Percentiles rank a stretch among this genome's conserved stretches.
These are phyloP conservation scores for Pipistrellus pipistrellus DNA, from an alignment of 2,797 vertebrate species.

Conservation along the genomic window DNA sequence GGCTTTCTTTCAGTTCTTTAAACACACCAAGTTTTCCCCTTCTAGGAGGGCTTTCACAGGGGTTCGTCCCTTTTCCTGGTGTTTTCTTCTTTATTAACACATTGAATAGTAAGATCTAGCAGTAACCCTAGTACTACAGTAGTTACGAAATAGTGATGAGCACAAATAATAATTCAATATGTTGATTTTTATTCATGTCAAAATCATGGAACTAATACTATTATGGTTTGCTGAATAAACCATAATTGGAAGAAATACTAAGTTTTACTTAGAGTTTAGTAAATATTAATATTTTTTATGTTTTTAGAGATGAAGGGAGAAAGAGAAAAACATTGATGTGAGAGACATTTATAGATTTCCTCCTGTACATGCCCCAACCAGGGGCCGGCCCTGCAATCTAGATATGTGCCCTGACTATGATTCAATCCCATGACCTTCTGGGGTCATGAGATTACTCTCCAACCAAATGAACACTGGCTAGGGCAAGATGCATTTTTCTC, in stretches of 20 bases:
- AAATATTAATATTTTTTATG: not conserved
- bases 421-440: not conserved
- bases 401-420: not conserved
- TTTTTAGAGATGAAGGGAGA: not conserved
- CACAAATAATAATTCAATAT: not conserved
- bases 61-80: not conserved
- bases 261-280: not conserved
- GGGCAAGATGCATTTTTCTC: not conserved
- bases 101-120: slow-evolving; percentile 23
- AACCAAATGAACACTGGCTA: not conserved
- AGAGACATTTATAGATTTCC: not conserved
- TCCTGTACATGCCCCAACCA: not conserved
- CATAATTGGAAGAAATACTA: not conserved
- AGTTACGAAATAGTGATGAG: slow-evolving; percentile 14
- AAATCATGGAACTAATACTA: slow-evolving; percentile 12
- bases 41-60: not conserved
- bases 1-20: slow-evolving; percentile 31
- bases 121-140: not conserved
- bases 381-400: not conserved
- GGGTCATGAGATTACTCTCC: not conserved
- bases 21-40: not conserved
- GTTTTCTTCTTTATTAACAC: not conserved
- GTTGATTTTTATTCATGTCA: slow-evolving; percentile 32
- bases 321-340: not conserved
- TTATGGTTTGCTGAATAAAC: not conserved